These are phyloP conservation scores for Odontomachus brunneus DNA, from an alignment of 1,140 invertebrate species.

Conservation along the genomic window DNA sequence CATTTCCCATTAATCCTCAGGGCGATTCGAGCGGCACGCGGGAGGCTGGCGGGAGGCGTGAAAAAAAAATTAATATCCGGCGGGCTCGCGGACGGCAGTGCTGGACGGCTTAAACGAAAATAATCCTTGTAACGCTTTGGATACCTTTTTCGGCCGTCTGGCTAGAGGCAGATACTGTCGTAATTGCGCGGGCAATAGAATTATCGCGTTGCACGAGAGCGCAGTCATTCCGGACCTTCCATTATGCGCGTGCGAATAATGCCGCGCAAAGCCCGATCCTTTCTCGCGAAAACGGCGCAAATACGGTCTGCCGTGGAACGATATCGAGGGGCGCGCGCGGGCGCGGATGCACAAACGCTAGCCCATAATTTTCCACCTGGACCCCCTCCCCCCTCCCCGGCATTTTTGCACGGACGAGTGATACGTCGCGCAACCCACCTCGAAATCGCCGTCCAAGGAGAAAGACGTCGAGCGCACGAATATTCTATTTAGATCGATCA, in stretches of 20 bases:
- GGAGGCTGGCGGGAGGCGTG: not conserved
- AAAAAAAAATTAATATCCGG: constrained; percentile 43
- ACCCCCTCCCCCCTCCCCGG: not conserved
- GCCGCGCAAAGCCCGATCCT: constrained; percentile 68
- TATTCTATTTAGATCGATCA: not conserved
- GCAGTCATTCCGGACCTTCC: constrained; percentile 71
- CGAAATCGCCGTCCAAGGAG: constrained; percentile 4
- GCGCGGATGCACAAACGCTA: not conserved
- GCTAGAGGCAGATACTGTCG: constrained; percentile 66
- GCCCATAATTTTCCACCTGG: constrained; percentile 67
- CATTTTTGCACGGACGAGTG: constrained; percentile 41
- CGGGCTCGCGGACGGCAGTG: not conserved
- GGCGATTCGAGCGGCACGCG: not conserved
- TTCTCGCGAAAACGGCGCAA: constrained; percentile 66
- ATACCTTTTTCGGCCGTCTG: constrained; percentile 48
- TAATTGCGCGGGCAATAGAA: constrained; percentile 75
- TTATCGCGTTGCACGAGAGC: constrained; percentile 75
- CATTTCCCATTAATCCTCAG: constrained; percentile 37
- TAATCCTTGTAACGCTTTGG: constrained; percentile 60
- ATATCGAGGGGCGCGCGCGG: constrained; percentile 52
- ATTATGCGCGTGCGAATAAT: constrained; percentile 72
- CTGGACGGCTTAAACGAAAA: constrained; percentile 47
- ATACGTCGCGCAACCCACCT: not conserved
- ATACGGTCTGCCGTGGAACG: constrained; percentile 66
- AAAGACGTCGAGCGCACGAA: not conserved